phyloP scores from a whole-genome alignment of 2,888 invertebrate genomes.

The Spodoptera littoralis region DNA sequence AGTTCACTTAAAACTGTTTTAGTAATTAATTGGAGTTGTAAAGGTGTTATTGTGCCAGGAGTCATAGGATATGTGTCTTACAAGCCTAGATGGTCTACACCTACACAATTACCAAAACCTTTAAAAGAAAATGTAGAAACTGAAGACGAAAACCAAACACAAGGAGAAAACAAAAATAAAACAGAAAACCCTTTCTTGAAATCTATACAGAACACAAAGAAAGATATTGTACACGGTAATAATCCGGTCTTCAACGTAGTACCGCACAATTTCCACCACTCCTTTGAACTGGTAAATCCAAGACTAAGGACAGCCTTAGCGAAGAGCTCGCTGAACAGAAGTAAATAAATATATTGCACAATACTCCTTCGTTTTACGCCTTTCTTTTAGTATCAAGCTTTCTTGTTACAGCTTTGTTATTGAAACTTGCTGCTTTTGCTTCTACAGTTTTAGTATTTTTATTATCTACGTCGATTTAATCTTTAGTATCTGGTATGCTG shows the following conservation, averaged over 20 bases:
- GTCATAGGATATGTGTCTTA: too few relatives aligned
- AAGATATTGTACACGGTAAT: constrained; percentile 5
- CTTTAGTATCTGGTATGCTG: too few relatives aligned
- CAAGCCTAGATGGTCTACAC: too few relatives aligned
- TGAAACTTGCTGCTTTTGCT: not conserved
- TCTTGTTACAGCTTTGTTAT: not conserved
- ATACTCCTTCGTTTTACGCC: constrained; percentile 7
- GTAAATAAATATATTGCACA: constrained; percentile 12
- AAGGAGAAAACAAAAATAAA: too few relatives aligned
- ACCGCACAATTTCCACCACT: constrained; percentile 12
- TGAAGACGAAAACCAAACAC: too few relatives aligned
- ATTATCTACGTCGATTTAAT: too few relatives aligned
- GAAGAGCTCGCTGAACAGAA: constrained; percentile 17
- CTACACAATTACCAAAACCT: too few relatives aligned
- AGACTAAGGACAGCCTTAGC: constrained; percentile 29
- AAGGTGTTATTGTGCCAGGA: too few relatives aligned
- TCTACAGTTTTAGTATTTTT: not conserved
- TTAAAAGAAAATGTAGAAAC: too few relatives aligned
- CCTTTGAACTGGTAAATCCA: constrained; percentile 35
- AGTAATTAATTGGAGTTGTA: too few relatives aligned
- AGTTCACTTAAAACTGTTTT: too few relatives aligned
- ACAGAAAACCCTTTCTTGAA: too few relatives aligned
- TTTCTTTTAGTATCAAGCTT: constrained; percentile 10
- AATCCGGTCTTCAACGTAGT: constrained; percentile 19
- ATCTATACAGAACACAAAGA: constrained; percentile 2